Evolutionary conservation across 2,797 vertebrate genomes (phyloP).

Genomic region (Microctenopoma lineatum): DNA sequence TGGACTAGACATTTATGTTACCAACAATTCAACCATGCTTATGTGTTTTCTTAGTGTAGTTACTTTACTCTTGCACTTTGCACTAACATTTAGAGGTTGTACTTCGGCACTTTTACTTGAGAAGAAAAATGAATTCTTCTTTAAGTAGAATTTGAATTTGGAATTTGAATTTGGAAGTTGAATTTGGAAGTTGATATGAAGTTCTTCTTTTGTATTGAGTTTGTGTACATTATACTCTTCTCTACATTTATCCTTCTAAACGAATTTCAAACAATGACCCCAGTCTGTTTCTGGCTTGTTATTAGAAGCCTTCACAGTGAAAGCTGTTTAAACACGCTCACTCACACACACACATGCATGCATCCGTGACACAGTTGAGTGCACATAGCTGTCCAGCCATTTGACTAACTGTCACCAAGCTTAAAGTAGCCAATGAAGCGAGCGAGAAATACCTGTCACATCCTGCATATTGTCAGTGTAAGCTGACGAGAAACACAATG

Average conservation of each 20-base stretch:
- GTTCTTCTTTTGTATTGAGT: too few relatives aligned
- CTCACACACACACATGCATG: neutral
- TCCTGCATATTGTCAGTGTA: slow-evolving; percentile 57
- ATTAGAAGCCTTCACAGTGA: slow-evolving; percentile 52
- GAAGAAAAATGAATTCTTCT: too few relatives aligned
- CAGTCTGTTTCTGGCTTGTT: slow-evolving; percentile 42
- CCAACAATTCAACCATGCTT: too few relatives aligned
- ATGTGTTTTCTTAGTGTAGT: too few relatives aligned
- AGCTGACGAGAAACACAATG: slow-evolving; percentile 48
- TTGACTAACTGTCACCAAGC: slow-evolving; percentile 75
- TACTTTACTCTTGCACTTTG: too few relatives aligned
- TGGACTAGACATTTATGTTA: too few relatives aligned
- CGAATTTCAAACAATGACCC: slow-evolving; percentile 43
- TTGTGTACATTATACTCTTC: too few relatives aligned
- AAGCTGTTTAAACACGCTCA: slow-evolving; percentile 56
- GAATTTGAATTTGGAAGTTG: too few relatives aligned
- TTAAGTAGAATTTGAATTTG: too few relatives aligned
- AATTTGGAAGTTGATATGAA: too few relatives aligned
- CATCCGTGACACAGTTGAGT: slow-evolving; percentile 59
- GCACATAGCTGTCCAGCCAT: slow-evolving; percentile 69
- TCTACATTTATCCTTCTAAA: slow-evolving; percentile 9
- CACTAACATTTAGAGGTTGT: too few relatives aligned
- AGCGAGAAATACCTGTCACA: slow-evolving; percentile 72
- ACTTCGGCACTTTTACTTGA: too few relatives aligned
- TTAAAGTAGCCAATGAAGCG: slow-evolving; percentile 75